These are phyloP conservation scores for Eupithecia pulchellata DNA, from an alignment of 2,888 invertebrate genomes.

Conservation along the genomic window DNA sequence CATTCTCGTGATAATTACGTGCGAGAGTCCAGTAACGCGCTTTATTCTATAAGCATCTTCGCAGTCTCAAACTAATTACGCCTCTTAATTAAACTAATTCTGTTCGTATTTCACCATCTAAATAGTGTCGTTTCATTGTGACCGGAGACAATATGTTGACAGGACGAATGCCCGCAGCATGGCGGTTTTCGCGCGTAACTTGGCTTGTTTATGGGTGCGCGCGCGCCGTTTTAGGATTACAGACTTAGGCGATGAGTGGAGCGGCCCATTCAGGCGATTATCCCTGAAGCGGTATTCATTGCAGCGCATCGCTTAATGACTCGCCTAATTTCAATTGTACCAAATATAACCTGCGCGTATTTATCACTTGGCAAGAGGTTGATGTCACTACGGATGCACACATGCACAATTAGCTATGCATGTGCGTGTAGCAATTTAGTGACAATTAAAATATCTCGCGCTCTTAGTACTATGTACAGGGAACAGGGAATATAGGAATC, in stretches of 20 bases:
- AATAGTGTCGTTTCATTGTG: conserved; percentile 79
- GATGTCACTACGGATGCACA: conserved; percentile 50
- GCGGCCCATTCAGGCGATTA: conserved; percentile 79
- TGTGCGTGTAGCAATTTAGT: conserved; percentile 72
- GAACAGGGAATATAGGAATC: conserved; percentile 51
- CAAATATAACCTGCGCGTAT: conserved; percentile 79
- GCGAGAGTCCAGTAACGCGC: conserved; percentile 57
- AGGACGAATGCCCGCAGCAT: conserved; percentile 81
- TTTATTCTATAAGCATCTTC: conserved; percentile 62
- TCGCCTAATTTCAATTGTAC: conserved; percentile 84
- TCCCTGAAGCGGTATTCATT: conserved; percentile 73
- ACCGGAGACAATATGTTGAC: conserved; percentile 82
- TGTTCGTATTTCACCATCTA: conserved; percentile 77
- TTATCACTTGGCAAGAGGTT: conserved; percentile 81
- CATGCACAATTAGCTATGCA: conserved; percentile 46
- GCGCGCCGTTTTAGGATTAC: conserved; percentile 79
- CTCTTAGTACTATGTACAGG: conserved; percentile 52
- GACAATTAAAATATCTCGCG: conserved; percentile 75
- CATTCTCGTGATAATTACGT: conserved; percentile 58
- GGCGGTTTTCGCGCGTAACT: conserved; percentile 81
- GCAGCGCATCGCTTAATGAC: conserved; percentile 71
- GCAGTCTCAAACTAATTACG: conserved; percentile 74
- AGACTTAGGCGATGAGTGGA: conserved; percentile 80
- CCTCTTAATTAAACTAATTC: conserved; percentile 80
- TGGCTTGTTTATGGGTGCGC: conserved; percentile 78